phyloP scores from a whole-genome alignment of 2,797 vertebrate genomes.

The Clamator glandarius region DNA sequence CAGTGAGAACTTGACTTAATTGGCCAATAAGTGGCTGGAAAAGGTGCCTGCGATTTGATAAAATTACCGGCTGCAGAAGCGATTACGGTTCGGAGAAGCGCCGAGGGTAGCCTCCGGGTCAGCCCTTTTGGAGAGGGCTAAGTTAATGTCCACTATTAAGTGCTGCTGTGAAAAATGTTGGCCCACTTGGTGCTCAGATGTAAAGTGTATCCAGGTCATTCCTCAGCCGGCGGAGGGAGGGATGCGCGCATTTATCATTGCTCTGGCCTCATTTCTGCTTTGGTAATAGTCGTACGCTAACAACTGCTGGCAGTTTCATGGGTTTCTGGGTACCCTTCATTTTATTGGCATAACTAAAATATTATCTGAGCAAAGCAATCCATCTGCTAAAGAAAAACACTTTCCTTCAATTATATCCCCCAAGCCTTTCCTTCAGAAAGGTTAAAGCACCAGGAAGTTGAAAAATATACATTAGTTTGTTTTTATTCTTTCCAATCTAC shows the following conservation, averaged over 20 bases:
- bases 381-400: constrained; percentile 81
- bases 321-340: constrained; percentile 84
- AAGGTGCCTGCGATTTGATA: constrained; percentile 96
- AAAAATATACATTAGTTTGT: constrained; percentile 71
- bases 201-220: constrained; percentile 92
- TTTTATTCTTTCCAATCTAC: constrained; percentile 71
- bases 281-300: constrained; percentile 89
- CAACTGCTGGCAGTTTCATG: constrained; percentile 84
- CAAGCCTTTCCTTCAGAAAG: constrained; percentile 74
- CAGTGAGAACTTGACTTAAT: constrained; percentile 99
- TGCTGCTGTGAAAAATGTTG: constrained; percentile 93
- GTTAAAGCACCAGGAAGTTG: constrained; percentile 74
- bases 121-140: constrained; percentile 86
- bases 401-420: constrained; percentile 78
- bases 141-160: constrained; percentile 91
- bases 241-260: constrained; percentile 91
- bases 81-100: constrained; percentile 90
- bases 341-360: constrained; percentile 84
- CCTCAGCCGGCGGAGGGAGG: constrained; percentile 90
- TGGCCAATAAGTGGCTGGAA: constrained; percentile 99
- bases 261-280: constrained; percentile 96
- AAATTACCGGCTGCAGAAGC: constrained; percentile 92
- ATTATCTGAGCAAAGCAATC: constrained; percentile 80
- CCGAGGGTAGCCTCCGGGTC: constrained; percentile 81
- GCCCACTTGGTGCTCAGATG: constrained; percentile 89